Base-by-base conservation (phyloP, 2,888 invertebrate genomes). In the Troilus luridus region DNA sequence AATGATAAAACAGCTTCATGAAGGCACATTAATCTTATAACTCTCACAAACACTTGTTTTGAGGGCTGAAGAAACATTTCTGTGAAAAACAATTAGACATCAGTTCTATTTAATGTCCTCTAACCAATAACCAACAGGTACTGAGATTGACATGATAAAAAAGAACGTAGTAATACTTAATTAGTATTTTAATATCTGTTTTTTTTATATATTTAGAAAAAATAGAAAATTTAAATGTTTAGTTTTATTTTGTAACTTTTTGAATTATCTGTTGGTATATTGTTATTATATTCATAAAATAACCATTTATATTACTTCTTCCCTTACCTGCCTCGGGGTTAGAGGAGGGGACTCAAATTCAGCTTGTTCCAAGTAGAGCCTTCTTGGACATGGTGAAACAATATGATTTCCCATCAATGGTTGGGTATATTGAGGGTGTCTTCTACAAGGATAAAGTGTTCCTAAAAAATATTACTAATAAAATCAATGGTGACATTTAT, bases 331-430 rank as follows among this genome's bases (percentile, higher is more conserved):
- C 88, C 91, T 91, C 19, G 92, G 92, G 77, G 92, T 91, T 60
- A 91, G 92, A 27, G 92, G 92, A 58, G 91, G 92, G 11, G 92
- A 92, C 56, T 92, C 91, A 56, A 67, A 19, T 58, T 92, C 92
- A 19, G 91, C 92, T 24, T 92, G 92, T 92, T 96, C 96, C 93
- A 96, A 96, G 93, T 96, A 96, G 93, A 96, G 96, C 90, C 96
- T 95, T 92, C 96, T 94, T 67, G 91, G 91, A 41, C 91, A 90
- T 77, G 92, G 93, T 24, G 92, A 93, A 58, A 92, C 92, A 17
- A 85, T 64, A 72, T 92, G 90, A 90, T 92, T 93, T 91, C 92
- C 92, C 91, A 91, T 92, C 41, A 93, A 88, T 10, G 93, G 93
- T 62, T 92, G 92, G 14, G 92, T 91, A 90, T 92, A 92, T 81